Evolutionary conservation across 1,140 invertebrate genomes (phyloP), one percentile per base, ranked within the genome.

Genomic region (Drosophila ambigua): DNA sequence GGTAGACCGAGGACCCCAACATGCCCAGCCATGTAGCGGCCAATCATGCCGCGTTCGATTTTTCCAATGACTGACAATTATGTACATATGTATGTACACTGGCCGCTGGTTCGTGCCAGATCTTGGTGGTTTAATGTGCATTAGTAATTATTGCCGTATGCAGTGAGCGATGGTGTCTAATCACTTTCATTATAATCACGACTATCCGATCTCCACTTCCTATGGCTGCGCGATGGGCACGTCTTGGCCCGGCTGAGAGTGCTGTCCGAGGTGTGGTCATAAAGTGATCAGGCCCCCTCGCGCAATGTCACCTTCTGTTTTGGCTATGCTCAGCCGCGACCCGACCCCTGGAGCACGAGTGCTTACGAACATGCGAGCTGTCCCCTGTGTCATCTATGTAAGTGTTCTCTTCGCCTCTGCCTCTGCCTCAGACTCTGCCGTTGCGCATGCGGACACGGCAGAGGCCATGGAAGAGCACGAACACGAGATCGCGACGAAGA

Each of bases 161-260:
- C 35, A 50, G 28, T 13, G 15, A n/a, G 49, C 44, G 44, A 26
- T 48, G 24, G 31, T 50, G 52, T 71, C 51, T 71, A 69, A 71
- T 71, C 65, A 69, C 67, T 58, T 71, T 69, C 52, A 71, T 71
- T 69, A 71, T 41, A 45, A 43, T 46, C 35, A 71, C 67, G 67
- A 71, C 58, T 64, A 58, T 44, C 52, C 45, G 13, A 35, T 69
- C 50, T 24, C 5, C 2, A 31, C 50, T 62, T 41, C 51, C 31
- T 9, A 24, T 24, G 24, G 24, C 49, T 69, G 43, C 46, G 51
- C n/a, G 31, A 20, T 26, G 26, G 13, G 52, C 67, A 69, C 67
- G 64, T 68, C 61, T 31, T 26, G 1, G n/a, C 11, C 41, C 48
- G 13, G n/a, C 28, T 24, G 45, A 24, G 41, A 62, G 60, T 49